These are phyloP conservation scores for Lacanobia oleracea DNA, from an alignment of 2,888 invertebrate species.

Conservation along the genomic window DNA sequence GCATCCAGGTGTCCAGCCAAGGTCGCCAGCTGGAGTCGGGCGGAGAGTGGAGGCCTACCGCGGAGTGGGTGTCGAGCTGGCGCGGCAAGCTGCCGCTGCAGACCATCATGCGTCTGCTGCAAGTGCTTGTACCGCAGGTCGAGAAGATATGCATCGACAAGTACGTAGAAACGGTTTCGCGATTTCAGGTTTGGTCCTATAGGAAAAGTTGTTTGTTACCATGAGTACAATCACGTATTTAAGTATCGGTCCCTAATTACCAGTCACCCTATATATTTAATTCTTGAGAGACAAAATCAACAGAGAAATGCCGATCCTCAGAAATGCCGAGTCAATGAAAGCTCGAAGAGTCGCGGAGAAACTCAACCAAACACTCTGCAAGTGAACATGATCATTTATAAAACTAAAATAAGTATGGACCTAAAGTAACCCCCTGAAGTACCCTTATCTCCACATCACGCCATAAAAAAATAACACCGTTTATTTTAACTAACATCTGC, in stretches of 20 bases:
- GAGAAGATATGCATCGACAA: conserved; percentile 99
- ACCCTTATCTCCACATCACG: neutral
- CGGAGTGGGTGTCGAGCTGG: conserved; percentile 99
- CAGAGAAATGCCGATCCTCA: neutral
- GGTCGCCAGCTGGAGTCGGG: conserved; percentile 32
- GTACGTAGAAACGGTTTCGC: conserved; percentile 78
- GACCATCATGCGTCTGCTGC: conserved; percentile 99
- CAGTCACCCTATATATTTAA: too few species aligned
- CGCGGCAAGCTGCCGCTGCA: conserved; percentile 99
- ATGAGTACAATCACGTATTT: too few species aligned
- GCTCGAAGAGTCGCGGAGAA: too few species aligned
- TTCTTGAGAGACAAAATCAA: neutral
- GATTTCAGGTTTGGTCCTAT: too few species aligned
- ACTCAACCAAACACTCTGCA: neutral
- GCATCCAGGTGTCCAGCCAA: conserved; percentile 84
- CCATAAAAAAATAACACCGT: neutral
- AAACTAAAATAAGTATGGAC: neutral
- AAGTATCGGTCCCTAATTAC: too few species aligned
- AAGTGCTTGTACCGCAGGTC: conserved; percentile 99
- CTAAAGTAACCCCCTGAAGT: neutral
- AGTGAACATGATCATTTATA: neutral
- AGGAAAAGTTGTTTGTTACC: too few species aligned
- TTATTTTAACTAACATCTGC: neutral
- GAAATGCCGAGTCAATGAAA: neutral
- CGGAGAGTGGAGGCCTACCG: conserved; percentile 78